Base-by-base conservation (phyloP, 2,797 vertebrate genomes). In the Setipinna tenuifilis region DNA sequence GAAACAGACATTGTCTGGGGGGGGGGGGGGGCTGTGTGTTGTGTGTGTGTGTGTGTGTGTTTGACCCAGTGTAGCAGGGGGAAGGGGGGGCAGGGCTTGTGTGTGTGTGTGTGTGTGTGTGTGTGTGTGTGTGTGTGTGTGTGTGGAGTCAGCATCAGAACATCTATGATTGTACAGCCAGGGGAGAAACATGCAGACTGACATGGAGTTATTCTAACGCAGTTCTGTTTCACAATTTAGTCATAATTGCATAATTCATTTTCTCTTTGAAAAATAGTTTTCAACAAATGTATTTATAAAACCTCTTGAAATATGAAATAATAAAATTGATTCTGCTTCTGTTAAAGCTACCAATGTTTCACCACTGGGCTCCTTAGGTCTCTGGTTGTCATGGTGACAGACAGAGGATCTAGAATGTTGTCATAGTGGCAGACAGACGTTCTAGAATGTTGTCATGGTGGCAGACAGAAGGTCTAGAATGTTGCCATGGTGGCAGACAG, bases 211-310 rank as follows among this genome's bases (percentile, higher is more conserved):
- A n/a, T 21, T 61, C 4, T 61, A 21, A 6, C 21, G 58, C 4
- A 17, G 21, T 61, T 61, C 7, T 87, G 90, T 93, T 94, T 94
- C 89, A 94, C 95, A 94, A 95, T 94, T 95, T 93, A 94, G 85
- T 92, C 89, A 93, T 87, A 94, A 93, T 90, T 90, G 89, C 92
- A 94, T 92, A 90, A 21, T 85, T 93, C 93, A 94, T 94, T 92
- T 90, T 89, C 91, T 91, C 91, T 84, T 92, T 91, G 87, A 92
- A 94, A 94, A 94, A 94, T 93, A 91, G 90, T 89, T 91, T 91
- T 89, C 82, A 92, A 92, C 83, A 91, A 92, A 92, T 92, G 84
- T 87, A 93, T 93, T 88, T 90, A 89, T 95, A 94, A 90, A 95
- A 95, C 87, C 71, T 93, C 89, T 92, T 61, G 90, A 88, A 83